Base-by-base conservation (phyloP, 2,797 vertebrate species). In the Siniperca undulata region DNA sequence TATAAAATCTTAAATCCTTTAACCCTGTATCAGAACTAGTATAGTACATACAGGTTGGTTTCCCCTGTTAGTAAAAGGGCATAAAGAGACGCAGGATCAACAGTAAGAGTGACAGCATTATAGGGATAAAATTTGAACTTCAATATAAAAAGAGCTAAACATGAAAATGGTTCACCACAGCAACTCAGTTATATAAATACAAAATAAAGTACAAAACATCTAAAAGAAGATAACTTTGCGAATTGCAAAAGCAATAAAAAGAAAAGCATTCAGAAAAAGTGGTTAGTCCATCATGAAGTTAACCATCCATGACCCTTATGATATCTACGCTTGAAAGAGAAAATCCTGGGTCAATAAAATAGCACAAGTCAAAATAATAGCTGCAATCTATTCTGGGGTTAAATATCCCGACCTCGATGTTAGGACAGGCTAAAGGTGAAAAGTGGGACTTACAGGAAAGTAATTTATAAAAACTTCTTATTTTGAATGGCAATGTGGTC, bases 291-390 rank as follows among this genome's bases (percentile, higher is more conserved):
- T 78, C n/a, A 55, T 61, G 40, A 77, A 60, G 72, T 80, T 76
- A 79, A 61, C 38, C 44, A 4, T 55, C 52, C 60, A 42, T 65
- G 66, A 88, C 61, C 53, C 34, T 78, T 22, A 44, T 52, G 53
- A 80, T 42, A 72, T 65, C n/a, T 34, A 16, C 13, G 34, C 68
- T 59, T 67, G 3, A 76, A 78, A 82, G 20, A 76, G 46, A 74
- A 77, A 74, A 67, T 55, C n/a, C 66, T n/a, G 46, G 30, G 55
- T 70, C 40, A 59, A 67, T 53, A 66, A 82, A 67, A 55, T 11
- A 59, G 48, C 48, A 50, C 50, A 65, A 34, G 84, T 78, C 61
- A 71, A 76, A 81, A 76, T 70, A 68, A 87, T 52, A 62, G 52
- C 55, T 30, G 46, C 48, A 52, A 70, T 84, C 61, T 78, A 55